These are phyloP conservation scores for Chaetodon trifasciatus DNA, from an alignment of 2,797 vertebrate genomes.

Conservation along the genomic window DNA sequence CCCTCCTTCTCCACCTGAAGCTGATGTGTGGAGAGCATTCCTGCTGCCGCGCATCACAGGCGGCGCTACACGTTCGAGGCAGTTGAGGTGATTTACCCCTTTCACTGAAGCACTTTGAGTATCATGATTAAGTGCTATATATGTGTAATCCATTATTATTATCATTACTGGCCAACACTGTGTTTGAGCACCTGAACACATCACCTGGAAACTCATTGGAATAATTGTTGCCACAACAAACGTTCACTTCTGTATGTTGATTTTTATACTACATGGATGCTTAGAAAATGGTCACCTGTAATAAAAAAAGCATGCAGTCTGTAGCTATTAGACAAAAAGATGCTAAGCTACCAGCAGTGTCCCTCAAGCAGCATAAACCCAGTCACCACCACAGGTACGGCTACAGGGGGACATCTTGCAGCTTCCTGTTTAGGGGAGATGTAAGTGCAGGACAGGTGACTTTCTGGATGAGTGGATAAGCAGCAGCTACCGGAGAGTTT, in stretches of 20 bases:
- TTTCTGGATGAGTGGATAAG: constrained; percentile 54
- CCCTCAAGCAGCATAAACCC: background rate
- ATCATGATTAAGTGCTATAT: no score
- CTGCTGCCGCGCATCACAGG: no score
- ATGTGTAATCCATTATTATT: no score
- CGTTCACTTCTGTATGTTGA: no score
- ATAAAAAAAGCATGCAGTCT: background rate
- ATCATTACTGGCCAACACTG: no score
- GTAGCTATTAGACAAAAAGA: background rate
- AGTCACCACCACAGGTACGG: constrained; percentile 8
- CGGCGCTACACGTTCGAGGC: no score
- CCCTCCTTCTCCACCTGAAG: no score
- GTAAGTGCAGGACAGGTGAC: constrained; percentile 33
- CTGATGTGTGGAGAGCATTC: no score
- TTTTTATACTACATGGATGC: no score
- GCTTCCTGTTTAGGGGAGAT: constrained; percentile 47
- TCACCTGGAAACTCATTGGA: background rate
- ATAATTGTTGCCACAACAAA: no score
- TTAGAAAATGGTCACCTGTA: background rate
- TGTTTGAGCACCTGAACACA: background rate
- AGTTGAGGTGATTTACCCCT: no score
- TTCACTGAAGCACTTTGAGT: no score
- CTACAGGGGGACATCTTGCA: background rate
- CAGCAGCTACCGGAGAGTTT: background rate
- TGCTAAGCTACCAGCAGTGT: background rate